phyloP scores from a whole-genome alignment of 2,797 vertebrate genomes.

The Eulemur rubriventer region DNA sequence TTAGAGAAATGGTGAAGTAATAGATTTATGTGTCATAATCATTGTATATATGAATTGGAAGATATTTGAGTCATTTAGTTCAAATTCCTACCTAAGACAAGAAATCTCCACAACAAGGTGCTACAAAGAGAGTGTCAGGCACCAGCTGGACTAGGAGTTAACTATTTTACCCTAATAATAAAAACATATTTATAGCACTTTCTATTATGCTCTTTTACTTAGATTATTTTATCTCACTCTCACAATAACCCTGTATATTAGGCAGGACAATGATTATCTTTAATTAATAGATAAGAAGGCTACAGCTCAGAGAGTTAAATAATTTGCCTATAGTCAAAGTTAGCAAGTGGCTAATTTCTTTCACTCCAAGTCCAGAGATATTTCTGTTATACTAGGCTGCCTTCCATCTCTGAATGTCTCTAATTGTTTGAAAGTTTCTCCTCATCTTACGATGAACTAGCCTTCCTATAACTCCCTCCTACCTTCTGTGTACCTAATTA shows the following conservation, averaged over 20 bases:
- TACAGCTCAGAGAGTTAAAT: neutral
- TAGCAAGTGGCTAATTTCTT: constrained; percentile 31
- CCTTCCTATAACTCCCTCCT: neutral
- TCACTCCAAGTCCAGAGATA: neutral
- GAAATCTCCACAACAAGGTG: neutral
- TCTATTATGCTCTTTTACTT: neutral
- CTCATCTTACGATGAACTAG: neutral
- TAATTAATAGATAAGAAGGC: constrained; percentile 21
- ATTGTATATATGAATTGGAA: neutral
- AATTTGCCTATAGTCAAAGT: neutral
- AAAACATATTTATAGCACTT: neutral
- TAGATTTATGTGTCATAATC: neutral
- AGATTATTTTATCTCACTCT: constrained; percentile 7
- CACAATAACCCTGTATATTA: neutral
- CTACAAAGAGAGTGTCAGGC: neutral
- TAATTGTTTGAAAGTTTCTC: neutral
- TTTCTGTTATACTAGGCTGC: neutral
- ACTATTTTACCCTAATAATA: neutral
- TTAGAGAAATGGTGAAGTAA: constrained; percentile 7
- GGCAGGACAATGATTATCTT: neutral
- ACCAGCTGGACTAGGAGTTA: neutral
- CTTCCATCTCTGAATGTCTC: neutral
- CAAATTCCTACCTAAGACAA: constrained; percentile 26
- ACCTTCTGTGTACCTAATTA: constrained; percentile 23
- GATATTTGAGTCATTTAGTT: constrained; percentile 15